A percentile compares a stretch with the other conserved stretches of the same genome.
phyloP scores from a whole-genome alignment of 2,888 invertebrate genomes.

The Metopia argyrocephala region DNA sequence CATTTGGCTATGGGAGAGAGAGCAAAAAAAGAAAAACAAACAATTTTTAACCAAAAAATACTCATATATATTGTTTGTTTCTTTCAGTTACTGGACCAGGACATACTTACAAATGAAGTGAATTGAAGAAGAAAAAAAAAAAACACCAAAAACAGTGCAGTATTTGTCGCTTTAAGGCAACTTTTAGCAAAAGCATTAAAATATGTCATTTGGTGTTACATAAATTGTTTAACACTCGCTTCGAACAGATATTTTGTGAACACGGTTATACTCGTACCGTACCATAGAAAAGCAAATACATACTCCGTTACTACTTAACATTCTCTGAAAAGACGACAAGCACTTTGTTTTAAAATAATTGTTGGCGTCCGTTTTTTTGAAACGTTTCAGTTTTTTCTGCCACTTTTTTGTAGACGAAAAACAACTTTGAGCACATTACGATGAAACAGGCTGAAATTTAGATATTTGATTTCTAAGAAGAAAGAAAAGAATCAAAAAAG shows the following conservation, averaged over 20 bases:
- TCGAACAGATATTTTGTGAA: slow-evolving; percentile 53
- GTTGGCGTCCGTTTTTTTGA: slow-evolving; percentile 54
- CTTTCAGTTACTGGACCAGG: slow-evolving; percentile 49
- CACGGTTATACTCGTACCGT: neutral
- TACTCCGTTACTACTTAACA: neutral
- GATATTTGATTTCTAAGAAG: slow-evolving; percentile 31
- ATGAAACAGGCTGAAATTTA: slow-evolving; percentile 10
- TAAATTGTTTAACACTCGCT: slow-evolving; percentile 67
- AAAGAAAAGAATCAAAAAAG: too few species aligned
- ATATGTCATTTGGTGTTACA: slow-evolving; percentile 68
- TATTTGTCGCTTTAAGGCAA: slow-evolving; percentile 60
- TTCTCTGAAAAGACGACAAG: slow-evolving; percentile 14
- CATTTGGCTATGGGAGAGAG: slow-evolving; percentile 40
- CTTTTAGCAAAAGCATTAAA: slow-evolving; percentile 65
- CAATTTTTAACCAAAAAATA: slow-evolving; percentile 42
- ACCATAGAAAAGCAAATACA: neutral
- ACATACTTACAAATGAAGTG: slow-evolving; percentile 34
- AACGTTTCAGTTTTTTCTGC: slow-evolving; percentile 23
- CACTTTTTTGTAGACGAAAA: neutral
- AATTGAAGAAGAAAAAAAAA: slow-evolving; percentile 5
- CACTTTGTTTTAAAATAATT: slow-evolving; percentile 55
- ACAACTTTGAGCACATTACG: slow-evolving; percentile 9
- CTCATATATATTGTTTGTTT: slow-evolving; percentile 46
- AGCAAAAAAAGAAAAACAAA: slow-evolving; percentile 19
- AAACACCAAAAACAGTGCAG: slow-evolving; percentile 43